These are phyloP conservation scores for Danionella cerebrum DNA, from an alignment of 2,113 vertebrate genomes.

Conservation along the genomic window DNA sequence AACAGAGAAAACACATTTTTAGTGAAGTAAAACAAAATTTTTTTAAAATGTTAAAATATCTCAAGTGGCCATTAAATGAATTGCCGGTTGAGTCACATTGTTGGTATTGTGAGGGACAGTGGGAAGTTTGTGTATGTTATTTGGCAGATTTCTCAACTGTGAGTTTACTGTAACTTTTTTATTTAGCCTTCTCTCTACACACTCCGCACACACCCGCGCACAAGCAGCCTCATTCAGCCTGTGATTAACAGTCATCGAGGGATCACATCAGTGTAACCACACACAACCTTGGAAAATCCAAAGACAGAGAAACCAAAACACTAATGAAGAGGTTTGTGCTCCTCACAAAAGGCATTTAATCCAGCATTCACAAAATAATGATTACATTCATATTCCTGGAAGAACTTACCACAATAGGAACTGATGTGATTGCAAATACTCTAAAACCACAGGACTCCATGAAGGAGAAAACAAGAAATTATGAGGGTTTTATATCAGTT, in stretches of 20 bases:
- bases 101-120: no score
- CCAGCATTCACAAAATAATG: conserved; percentile 52
- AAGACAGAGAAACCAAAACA: conserved; percentile 8
- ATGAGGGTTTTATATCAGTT: no score
- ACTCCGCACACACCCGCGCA: background rate
- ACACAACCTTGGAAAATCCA: background rate
- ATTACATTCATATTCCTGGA: conserved; percentile 48
- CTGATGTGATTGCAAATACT: conserved; percentile 30
- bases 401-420: conserved; percentile 55
- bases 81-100: no score
- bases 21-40: no score
- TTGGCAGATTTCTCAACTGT: background rate
- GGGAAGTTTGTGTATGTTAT: background rate
- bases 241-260: conserved; percentile 25
- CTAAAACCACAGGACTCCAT: conserved; percentile 37
- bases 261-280: conserved; percentile 25
- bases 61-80: no score
- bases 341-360: conserved; percentile 7
- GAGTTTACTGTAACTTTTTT: background rate
- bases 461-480: background rate
- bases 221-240: background rate
- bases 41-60: no score
- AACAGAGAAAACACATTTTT: no score
- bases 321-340: background rate
- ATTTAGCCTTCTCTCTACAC: background rate